Evolutionary conservation across 2,113 vertebrate genomes (phyloP).

Genomic region (Diglossa brunneiventris): DNA sequence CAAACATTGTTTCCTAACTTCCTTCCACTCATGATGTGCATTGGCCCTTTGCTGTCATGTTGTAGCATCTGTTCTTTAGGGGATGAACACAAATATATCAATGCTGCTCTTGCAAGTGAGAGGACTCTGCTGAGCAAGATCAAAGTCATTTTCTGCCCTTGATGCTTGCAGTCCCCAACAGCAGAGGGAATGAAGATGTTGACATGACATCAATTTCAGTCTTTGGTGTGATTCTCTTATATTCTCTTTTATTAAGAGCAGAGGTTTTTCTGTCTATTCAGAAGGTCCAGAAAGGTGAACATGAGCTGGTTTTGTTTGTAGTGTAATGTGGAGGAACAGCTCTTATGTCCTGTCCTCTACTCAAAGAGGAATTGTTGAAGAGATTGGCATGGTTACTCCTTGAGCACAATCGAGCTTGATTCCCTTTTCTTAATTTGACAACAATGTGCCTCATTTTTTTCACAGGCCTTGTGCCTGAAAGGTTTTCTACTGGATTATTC

Average conservation of each 20-base stretch:
- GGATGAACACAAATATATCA: neutral
- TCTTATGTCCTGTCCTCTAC: neutral
- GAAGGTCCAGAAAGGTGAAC: neutral
- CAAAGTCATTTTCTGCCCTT: neutral
- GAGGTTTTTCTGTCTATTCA: neutral
- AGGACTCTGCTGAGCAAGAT: neutral
- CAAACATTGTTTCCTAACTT: neutral
- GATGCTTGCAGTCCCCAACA: neutral
- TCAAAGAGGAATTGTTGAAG: neutral
- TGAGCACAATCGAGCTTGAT: neutral
- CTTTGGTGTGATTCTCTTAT: neutral
- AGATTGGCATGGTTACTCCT: neutral
- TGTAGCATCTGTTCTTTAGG: neutral
- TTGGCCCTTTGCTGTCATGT: neutral
- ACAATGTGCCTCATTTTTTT: fast-evolving
- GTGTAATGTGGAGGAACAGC: neutral
- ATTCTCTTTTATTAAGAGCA: neutral
- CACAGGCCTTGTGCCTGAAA: neutral
- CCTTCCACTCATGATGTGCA: neutral
- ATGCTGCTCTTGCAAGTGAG: neutral
- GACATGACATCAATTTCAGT: neutral
- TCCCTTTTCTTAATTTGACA: neutral
- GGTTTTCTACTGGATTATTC: neutral
- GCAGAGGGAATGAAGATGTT: neutral
- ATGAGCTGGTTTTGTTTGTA: neutral